These are phyloP conservation scores for Congeria kusceri DNA, from an alignment of 2,888 invertebrate species.

Conservation along the genomic window DNA sequence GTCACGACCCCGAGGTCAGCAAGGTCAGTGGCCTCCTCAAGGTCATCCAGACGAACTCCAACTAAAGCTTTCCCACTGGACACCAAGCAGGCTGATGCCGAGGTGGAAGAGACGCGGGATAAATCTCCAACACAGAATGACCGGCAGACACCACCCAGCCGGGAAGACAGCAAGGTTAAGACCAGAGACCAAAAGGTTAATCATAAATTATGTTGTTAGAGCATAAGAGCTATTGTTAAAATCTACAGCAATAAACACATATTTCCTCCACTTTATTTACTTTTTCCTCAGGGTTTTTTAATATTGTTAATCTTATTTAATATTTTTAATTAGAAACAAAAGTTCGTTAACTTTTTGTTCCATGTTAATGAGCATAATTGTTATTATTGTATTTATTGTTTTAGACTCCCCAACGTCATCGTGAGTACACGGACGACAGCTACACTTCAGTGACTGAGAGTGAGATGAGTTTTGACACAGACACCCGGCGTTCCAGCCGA, in stretches of 20 bases:
- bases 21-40: slow-evolving; percentile 50
- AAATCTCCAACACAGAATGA: slow-evolving; percentile 52
- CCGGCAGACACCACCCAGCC: slow-evolving; percentile 24
- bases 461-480: slow-evolving; percentile 72
- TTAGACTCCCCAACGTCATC: slow-evolving; percentile 32
- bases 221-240: no score
- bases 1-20: slow-evolving; percentile 61
- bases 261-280: no score
- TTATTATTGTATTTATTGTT: not conserved
- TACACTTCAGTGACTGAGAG: slow-evolving; percentile 71
- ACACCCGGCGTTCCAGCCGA: slow-evolving; percentile 41
- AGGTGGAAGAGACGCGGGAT: slow-evolving; percentile 37
- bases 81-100: slow-evolving; percentile 46
- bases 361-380: not conserved
- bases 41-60: slow-evolving; percentile 60
- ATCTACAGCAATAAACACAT: no score
- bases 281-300: no score
- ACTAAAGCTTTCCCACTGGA: slow-evolving; percentile 63
- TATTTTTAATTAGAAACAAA: no score
- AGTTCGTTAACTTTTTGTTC: no score
- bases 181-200: slow-evolving; percentile 34
- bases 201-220: no score
- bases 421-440: slow-evolving; percentile 71
- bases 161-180: slow-evolving; percentile 18
- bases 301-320: no score